Evolutionary conservation across 2,797 vertebrate species (phyloP), one percentile per base, ranked within the genome.

Genomic region (Triplophysa yarkandensis): DNA sequence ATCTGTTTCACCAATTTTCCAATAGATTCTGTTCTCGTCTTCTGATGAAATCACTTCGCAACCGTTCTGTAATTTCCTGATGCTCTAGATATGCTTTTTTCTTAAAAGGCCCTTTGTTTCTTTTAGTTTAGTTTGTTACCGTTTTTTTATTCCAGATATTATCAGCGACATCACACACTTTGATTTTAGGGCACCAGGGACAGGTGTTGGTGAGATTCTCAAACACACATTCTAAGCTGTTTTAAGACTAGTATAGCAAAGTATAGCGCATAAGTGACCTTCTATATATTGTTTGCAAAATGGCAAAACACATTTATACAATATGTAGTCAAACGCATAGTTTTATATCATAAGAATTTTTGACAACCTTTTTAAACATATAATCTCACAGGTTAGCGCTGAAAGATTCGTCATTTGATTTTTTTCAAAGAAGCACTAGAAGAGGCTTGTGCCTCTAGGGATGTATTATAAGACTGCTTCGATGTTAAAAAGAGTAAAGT

Each of bases 41-140:
- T 50, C 75, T 83, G 77, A 81, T 80, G 77, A 80, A 81, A 80
- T 78, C 75, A 32, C 76, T 81, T 70, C 25, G 82, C 76, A 81
- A 81, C 69, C 46, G 66, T 80, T 75, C 68, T 63, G 39, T 19
- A 64, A 60, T 64, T 55, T 68, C 14, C 54, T 44, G 23, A 36
- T 67, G 28, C 46, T 73, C 52, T 30, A 52, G 9, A 23, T 68
- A 17, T 68, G 61, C 66, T 63, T 66, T 11, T 67, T 32, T 76
- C 50, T 61, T 55, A 34, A 54, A 13, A 17, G 9, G 27, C 1
- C 4, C 28, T 43, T 46, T 52, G 14, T 52, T 44, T 11, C 27
- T 41, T 41, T 61, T 21, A 4, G 48, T 36, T 10, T 36, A 16
- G 16, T 34, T 28, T 50, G 4, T 4, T 39, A 25, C 10, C 4